These are phyloP conservation scores for Hypotaenidia okinawae DNA, from an alignment of 2,797 vertebrate genomes.

Conservation along the genomic window DNA sequence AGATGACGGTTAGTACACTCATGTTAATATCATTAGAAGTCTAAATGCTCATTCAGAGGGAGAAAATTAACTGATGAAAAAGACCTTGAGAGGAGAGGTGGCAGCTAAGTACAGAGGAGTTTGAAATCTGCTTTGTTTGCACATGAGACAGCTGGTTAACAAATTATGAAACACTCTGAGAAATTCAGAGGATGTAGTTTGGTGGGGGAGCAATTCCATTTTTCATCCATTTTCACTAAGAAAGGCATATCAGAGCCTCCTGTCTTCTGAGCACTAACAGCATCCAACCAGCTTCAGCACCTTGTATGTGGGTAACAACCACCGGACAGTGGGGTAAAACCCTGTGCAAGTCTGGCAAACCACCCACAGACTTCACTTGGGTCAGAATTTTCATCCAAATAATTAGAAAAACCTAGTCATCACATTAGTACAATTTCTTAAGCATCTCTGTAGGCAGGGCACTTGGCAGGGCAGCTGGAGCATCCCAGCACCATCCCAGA, in stretches of 20 bases:
- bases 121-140: conserved; percentile 49
- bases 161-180: conserved; percentile 10
- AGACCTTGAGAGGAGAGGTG: conserved; percentile 40
- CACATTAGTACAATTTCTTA: neutral
- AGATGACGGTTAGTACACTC: neutral
- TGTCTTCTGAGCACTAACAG: neutral
- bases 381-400: neutral
- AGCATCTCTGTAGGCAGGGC: neutral
- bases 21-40: neutral
- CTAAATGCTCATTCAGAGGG: conserved; percentile 3
- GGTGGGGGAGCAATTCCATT: neutral
- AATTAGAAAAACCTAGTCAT: neutral
- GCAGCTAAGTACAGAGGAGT: conserved; percentile 5
- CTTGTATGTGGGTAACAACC: neutral
- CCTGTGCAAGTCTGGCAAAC: neutral
- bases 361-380: neutral
- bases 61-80: conserved; percentile 56
- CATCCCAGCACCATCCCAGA: neutral
- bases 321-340: neutral
- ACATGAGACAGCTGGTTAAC: conserved; percentile 22
- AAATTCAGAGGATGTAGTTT: neutral
- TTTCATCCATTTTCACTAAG: neutral
- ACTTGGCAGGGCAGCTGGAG: neutral
- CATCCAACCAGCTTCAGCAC: neutral
- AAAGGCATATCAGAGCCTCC: neutral